A percentile compares a stretch with the other conserved stretches of the same genome.
Conservation (phyloP, 1,140 invertebrate species). For the Steinernema khuongi region DNA sequence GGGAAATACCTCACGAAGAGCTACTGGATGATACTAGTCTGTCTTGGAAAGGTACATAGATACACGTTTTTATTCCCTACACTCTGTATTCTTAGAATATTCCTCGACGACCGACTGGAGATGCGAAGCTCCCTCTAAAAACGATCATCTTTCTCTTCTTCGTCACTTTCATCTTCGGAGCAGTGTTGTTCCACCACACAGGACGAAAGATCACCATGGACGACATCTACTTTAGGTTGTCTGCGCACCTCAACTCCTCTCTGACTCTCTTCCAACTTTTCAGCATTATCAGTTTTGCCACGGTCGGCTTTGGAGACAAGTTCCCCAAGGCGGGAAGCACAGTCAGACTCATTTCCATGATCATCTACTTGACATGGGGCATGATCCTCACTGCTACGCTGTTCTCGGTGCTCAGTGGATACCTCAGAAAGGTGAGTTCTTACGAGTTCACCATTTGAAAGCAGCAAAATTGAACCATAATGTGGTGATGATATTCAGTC, state of each 20-base stretch:
- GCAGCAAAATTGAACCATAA: too few relatives aligned
- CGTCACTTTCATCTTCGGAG: conserved; percentile 20
- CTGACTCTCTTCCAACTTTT: neutral
- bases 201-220: conserved; percentile 18
- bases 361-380: conserved; percentile 26
- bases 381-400: conserved; percentile 19
- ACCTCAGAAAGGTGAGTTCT: conserved; percentile 18
- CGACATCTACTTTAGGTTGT: conserved; percentile 25
- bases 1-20: conserved; percentile 20
- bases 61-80: neutral
- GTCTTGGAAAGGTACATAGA: neutral
- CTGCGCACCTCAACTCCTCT: neutral
- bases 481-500: too few relatives aligned
- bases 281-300: conserved; percentile 24
- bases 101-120: neutral
- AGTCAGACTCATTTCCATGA: neutral
- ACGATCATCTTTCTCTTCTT: conserved; percentile 20
- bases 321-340: conserved; percentile 20
- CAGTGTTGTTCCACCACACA: conserved; percentile 8
- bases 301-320: conserved; percentile 22
- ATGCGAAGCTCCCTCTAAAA: neutral
- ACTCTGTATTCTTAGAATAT: neutral
- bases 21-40: conserved; percentile 18
- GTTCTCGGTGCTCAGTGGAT: conserved; percentile 19
- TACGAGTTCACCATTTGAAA: neutral